Evolutionary conservation across 2,113 vertebrate genomes (phyloP).

Genomic region (Percina caprodes): DNA sequence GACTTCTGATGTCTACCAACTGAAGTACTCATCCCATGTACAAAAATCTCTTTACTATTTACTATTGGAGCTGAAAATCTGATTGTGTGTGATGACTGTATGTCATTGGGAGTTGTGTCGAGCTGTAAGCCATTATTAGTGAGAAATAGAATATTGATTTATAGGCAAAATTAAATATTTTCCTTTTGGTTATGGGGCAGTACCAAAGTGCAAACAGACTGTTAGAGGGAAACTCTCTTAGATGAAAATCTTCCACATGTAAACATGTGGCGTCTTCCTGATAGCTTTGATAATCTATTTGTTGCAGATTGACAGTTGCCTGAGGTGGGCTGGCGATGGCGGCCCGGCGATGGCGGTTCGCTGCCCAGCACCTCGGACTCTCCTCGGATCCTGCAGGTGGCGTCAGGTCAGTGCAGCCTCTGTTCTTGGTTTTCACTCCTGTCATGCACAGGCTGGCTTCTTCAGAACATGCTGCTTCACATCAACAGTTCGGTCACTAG

Average conservation of each 20-base stretch:
- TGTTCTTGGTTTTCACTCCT: constrained; percentile 19
- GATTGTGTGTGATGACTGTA: neutral
- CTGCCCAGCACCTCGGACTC: constrained; percentile 33
- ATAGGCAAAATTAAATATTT: constrained; percentile 61
- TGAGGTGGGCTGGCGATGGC: constrained; percentile 17
- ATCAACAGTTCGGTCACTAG: constrained; percentile 53
- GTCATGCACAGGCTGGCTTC: constrained; percentile 4
- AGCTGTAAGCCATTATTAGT: constrained; percentile 6
- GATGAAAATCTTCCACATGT: constrained; percentile 41
- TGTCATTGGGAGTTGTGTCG: neutral
- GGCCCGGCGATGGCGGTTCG: too few relatives aligned
- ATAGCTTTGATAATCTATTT: constrained; percentile 56
- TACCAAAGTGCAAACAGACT: constrained; percentile 68
- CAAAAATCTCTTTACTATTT: constrained; percentile 34
- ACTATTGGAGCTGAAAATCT: constrained; percentile 2
- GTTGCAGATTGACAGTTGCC: constrained; percentile 14
- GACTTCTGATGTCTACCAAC: neutral
- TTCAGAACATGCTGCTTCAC: constrained; percentile 50
- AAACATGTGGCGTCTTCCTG: constrained; percentile 37
- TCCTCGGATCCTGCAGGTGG: constrained; percentile 5
- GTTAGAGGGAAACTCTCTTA: constrained; percentile 39
- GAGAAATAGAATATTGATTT: constrained; percentile 46
- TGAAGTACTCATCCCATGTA: neutral
- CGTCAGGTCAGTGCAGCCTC: constrained; percentile 25
- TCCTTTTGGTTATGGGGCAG: constrained; percentile 34